Evolutionary conservation across 1,140 invertebrate species (phyloP).

Genomic region (Drosophila repleta): DNA sequence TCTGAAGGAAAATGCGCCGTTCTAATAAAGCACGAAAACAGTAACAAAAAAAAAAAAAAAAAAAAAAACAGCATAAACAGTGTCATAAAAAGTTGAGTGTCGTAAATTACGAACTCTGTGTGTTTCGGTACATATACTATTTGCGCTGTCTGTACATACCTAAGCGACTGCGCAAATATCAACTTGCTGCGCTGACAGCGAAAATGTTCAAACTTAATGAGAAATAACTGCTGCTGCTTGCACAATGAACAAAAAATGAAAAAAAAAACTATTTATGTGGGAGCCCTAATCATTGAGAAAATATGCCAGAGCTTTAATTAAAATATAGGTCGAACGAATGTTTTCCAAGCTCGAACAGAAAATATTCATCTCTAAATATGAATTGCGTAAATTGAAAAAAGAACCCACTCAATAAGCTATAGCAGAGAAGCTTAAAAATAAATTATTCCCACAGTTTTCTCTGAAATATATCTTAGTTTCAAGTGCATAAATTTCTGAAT

Average conservation of each 20-base stretch:
- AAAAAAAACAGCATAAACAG: conserved; percentile 17
- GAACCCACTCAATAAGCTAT: too few relatives aligned
- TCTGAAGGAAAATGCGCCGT: conserved; percentile 34
- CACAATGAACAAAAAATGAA: not conserved
- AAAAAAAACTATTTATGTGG: not conserved
- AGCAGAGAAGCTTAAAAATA: too few relatives aligned
- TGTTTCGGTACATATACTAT: conserved; percentile 29
- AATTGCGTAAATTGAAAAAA: too few relatives aligned
- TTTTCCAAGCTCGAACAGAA: too few relatives aligned
- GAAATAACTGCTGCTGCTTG: not conserved
- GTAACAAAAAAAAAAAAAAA: conserved; percentile 34
- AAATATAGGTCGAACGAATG: not conserved
- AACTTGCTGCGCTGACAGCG: conserved; percentile 22
- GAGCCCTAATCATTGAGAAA: not conserved
- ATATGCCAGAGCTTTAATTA: conserved; percentile 2
- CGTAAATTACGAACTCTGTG: conserved; percentile 63
- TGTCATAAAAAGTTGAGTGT: conserved; percentile 58
- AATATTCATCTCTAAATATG: too few relatives aligned
- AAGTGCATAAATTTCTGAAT: too few relatives aligned
- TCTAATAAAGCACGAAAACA: conserved; percentile 50
- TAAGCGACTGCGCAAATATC: conserved; percentile 14
- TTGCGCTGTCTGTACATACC: not conserved
- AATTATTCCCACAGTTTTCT: too few relatives aligned
- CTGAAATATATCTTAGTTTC: too few relatives aligned
- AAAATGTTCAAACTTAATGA: conserved; percentile 9